These are phyloP conservation scores for Apaloderma vittatum DNA, from an alignment of 2,113 vertebrate species.

Conservation along the genomic window DNA sequence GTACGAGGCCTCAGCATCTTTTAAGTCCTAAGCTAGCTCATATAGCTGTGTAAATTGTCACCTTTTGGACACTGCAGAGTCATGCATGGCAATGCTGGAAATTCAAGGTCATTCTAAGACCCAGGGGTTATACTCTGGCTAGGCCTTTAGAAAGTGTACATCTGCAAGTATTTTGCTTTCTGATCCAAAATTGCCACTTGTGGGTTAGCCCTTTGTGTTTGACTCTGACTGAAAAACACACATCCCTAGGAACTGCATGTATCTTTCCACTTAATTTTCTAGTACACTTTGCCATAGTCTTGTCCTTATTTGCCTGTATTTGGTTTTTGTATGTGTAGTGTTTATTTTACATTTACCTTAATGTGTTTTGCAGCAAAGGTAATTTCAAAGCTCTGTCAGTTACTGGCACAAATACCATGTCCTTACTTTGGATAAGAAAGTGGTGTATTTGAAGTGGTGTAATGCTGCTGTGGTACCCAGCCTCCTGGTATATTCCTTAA, in stretches of 20 bases:
- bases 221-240: background rate
- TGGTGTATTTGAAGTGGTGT: background rate
- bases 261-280: background rate
- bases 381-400: background rate
- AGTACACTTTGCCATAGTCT: background rate
- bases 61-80: background rate
- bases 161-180: background rate
- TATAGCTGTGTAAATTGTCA: background rate
- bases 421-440: background rate
- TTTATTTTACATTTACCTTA: background rate
- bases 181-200: background rate
- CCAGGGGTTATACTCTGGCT: background rate
- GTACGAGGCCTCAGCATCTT: background rate
- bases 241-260: fast-evolving
- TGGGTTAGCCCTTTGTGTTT: background rate
- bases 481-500: background rate
- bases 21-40: background rate
- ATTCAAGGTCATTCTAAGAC: background rate
- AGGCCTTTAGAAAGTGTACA: background rate
- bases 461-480: background rate
- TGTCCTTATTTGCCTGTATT: background rate
- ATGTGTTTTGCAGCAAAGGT: background rate
- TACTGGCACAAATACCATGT: background rate
- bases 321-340: background rate
- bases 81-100: background rate